These are phyloP conservation scores for Mus spretus DNA, from an alignment of 2,797 vertebrate species.

Conservation along the genomic window DNA sequence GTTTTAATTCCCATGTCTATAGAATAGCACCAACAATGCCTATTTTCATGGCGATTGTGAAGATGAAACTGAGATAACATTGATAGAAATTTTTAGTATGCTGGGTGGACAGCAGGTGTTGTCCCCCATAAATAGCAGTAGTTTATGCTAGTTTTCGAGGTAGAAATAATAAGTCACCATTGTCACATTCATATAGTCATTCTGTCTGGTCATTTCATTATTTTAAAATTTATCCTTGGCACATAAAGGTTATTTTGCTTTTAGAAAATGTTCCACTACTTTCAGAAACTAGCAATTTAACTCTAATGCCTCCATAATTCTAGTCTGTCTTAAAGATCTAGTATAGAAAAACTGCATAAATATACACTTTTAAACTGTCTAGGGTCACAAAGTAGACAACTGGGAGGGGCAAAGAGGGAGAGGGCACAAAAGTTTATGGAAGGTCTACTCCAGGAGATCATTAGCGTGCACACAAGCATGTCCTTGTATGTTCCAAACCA, in stretches of 20 bases:
- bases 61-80: neutral
- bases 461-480: neutral
- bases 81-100: neutral
- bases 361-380: neutral
- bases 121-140: neutral
- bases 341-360: neutral
- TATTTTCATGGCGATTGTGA: neutral
- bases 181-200: neutral
- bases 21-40: neutral
- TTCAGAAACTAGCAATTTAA: conserved; percentile 21
- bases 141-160: neutral
- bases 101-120: neutral
- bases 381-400: neutral
- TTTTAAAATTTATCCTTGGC: conserved; percentile 13
- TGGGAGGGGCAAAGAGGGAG: too few relatives aligned
- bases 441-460: neutral
- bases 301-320: neutral
- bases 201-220: neutral
- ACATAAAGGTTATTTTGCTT: neutral
- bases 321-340: neutral
- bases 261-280: neutral
- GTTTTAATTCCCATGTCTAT: neutral
- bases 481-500: neutral
- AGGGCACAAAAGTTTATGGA: neutral
- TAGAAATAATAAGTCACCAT: neutral